These are phyloP conservation scores for Rutpela maculata DNA, from an alignment of 2,888 invertebrate genomes.

Conservation along the genomic window DNA sequence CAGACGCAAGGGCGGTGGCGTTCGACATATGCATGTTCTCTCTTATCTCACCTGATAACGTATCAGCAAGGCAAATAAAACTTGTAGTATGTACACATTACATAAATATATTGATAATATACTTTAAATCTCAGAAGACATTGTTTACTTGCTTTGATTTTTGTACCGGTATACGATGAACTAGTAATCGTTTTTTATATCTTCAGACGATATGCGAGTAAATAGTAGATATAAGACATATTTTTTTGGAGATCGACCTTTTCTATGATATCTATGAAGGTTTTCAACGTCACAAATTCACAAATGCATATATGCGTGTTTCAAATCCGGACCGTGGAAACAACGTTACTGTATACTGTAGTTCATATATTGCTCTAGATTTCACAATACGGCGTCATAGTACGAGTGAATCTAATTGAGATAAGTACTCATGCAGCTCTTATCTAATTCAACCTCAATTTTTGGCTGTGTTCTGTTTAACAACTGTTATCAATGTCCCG, in stretches of 20 bases:
- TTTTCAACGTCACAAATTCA: neutral
- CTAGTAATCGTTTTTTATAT: constrained; percentile 28
- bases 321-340: too few relatives aligned
- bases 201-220: constrained; percentile 3
- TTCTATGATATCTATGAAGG: neutral
- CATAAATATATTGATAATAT: constrained; percentile 23
- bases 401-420: too few relatives aligned
- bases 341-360: too few relatives aligned
- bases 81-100: constrained; percentile 32
- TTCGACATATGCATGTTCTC: constrained; percentile 44
- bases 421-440: too few relatives aligned
- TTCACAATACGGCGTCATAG: too few relatives aligned
- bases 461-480: too few relatives aligned
- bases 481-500: too few relatives aligned
- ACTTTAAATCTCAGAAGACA: constrained; percentile 35
- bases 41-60: constrained; percentile 46
- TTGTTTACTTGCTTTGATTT: constrained; percentile 41
- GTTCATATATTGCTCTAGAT: too few relatives aligned
- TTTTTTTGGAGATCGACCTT: neutral
- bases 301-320: too few relatives aligned
- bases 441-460: too few relatives aligned
- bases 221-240: neutral
- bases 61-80: constrained; percentile 46
- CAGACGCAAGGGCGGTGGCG: constrained; percentile 37
- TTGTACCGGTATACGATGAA: constrained; percentile 15